A percentile compares a stretch with the other conserved stretches of the same genome.
phyloP scores from a whole-genome alignment of 1,140 invertebrate species.

The Anadara kagoshimensis region DNA sequence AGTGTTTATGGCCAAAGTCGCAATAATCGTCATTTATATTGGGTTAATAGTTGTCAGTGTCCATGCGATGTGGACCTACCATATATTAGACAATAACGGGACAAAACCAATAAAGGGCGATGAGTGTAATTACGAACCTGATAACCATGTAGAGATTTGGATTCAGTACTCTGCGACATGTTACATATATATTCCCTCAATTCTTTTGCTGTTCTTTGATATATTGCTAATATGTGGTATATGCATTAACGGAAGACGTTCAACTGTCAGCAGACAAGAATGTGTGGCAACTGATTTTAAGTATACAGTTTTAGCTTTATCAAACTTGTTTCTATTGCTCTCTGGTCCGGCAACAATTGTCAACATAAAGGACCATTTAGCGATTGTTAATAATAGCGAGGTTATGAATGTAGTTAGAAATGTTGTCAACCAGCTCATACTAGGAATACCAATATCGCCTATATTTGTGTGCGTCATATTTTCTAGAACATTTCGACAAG shows the following conservation, averaged over 20 bases:
- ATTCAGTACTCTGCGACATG: slow-evolving; percentile 1
- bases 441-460: slow-evolving; percentile 9
- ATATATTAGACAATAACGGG: slow-evolving; percentile 2
- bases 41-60: slow-evolving; percentile 31
- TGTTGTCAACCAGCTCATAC: background rate
- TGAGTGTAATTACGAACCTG: background rate
- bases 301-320: slow-evolving; percentile 15
- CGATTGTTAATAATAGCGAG: background rate
- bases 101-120: no score
- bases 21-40: slow-evolving; percentile 21
- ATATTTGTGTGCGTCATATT: slow-evolving; percentile 31
- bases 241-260: slow-evolving; percentile 14
- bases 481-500: slow-evolving; percentile 35
- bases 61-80: slow-evolving; percentile 30
- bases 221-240: slow-evolving; percentile 6
- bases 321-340: slow-evolving; percentile 9
- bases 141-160: slow-evolving; percentile 15
- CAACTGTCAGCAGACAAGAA: slow-evolving; percentile 3
- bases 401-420: background rate
- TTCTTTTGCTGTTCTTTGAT: slow-evolving; percentile 21
- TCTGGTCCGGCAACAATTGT: slow-evolving; percentile 5
- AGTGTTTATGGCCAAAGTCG: slow-evolving; percentile 58
- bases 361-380: slow-evolving; percentile 12
- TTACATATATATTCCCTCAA: slow-evolving; percentile 16
- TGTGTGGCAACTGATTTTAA: slow-evolving; percentile 20